phyloP scores from a whole-genome alignment of 2,797 vertebrate genomes.

The Hydrocynus forskahlii region DNA sequence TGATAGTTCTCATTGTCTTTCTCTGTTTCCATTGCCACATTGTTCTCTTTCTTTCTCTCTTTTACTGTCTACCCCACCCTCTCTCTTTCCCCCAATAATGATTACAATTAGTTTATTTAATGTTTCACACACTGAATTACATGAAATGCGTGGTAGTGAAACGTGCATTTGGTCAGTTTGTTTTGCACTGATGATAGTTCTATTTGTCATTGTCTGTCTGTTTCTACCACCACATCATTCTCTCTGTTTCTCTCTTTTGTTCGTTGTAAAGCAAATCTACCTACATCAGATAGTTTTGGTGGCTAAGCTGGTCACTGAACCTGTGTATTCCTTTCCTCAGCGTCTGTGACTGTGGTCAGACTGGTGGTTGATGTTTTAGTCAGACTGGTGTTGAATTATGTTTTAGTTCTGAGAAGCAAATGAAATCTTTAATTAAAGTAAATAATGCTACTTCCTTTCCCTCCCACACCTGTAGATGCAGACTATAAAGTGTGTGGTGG shows the following conservation, averaged over 20 bases:
- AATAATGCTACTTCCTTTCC: constrained; percentile 36
- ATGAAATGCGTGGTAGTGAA: no score
- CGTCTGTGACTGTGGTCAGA: neutral
- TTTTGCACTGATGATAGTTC: no score
- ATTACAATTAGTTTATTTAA: no score
- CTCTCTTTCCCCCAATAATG: no score
- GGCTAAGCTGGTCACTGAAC: neutral
- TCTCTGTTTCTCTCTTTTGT: neutral
- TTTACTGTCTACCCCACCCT: no score
- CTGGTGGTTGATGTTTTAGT: neutral
- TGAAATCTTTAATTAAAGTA: neutral
- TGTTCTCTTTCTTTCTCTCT: no score
- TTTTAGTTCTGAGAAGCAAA: neutral
- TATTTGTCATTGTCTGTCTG: neutral
- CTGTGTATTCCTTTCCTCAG: neutral
- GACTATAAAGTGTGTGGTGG: constrained; percentile 99
- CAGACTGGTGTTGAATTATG: no score
- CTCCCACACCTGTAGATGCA: constrained; percentile 83
- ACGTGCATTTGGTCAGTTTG: no score
- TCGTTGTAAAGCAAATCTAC: neutral
- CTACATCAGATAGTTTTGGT: neutral
- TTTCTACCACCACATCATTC: neutral
- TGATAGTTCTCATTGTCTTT: no score
- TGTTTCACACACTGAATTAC: no score
- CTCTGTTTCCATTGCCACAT: no score